These are phyloP conservation scores for Drosophila mojavensis DNA, from an alignment of 1,140 invertebrate species.

Conservation along the genomic window DNA sequence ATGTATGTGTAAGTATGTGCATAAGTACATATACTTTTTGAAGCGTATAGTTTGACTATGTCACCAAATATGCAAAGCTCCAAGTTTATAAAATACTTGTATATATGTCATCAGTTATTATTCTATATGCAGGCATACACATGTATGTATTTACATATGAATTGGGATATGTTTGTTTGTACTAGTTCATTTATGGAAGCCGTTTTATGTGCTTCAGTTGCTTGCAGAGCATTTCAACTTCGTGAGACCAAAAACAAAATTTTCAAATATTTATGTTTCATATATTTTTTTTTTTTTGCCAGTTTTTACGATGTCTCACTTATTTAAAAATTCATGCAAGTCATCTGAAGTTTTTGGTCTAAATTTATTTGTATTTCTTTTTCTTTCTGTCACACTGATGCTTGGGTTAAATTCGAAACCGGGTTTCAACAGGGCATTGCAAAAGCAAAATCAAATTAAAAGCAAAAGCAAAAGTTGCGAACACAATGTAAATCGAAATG, in stretches of 20 bases:
- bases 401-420: conserved; percentile 60
- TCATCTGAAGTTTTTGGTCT: conserved; percentile 71
- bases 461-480: conserved; percentile 44
- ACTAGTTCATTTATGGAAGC: background rate
- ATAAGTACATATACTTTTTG: background rate
- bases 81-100: background rate
- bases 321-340: conserved; percentile 69
- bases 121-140: too few relatives aligned
- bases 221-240: conserved; percentile 3
- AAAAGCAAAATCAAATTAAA: conserved; percentile 41
- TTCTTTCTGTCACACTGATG: conserved; percentile 35
- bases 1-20: conserved; percentile 21
- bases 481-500: conserved; percentile 60
- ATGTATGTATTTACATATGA: background rate
- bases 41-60: background rate
- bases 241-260: background rate
- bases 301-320: conserved; percentile 53
- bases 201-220: background rate
- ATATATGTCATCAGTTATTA: too few relatives aligned
- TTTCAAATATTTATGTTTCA: conserved; percentile 4
- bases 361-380: conserved; percentile 57
- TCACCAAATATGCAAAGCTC: background rate
- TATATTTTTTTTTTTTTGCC: conserved; percentile 19
- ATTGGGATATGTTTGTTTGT: background rate
- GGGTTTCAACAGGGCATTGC: conserved; percentile 57